These are phyloP conservation scores for Dryoscopus gambensis DNA, from an alignment of 2,113 vertebrate genomes.

Conservation along the genomic window DNA sequence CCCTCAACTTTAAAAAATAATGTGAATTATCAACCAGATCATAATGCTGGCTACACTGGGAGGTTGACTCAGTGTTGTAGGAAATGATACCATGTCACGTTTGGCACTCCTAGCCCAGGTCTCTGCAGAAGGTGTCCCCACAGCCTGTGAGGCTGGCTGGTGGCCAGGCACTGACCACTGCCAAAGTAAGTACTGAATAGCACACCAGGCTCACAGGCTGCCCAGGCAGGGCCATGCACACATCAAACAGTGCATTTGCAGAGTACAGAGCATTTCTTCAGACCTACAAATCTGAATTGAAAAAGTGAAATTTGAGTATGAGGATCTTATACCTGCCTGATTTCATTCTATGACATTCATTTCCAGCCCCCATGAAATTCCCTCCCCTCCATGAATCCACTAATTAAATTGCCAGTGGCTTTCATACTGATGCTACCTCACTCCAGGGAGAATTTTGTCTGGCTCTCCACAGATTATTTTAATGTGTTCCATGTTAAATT, in stretches of 20 bases:
- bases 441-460: slow-evolving; percentile 28
- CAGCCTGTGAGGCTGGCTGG: background rate
- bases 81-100: rapidly evolving
- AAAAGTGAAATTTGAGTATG: background rate
- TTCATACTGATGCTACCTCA: slow-evolving; percentile 24
- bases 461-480: slow-evolving; percentile 47
- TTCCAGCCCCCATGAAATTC: slow-evolving; percentile 1
- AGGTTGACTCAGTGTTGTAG: background rate
- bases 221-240: background rate
- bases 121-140: background rate
- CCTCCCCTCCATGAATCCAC: slow-evolving; percentile 13
- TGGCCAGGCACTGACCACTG: background rate
- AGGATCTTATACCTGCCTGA: background rate
- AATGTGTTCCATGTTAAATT: slow-evolving; percentile 52
- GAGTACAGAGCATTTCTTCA: background rate
- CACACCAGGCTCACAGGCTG: background rate
- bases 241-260: background rate
- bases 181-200: background rate
- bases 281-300: background rate
- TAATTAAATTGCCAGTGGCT: slow-evolving; percentile 63
- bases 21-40: background rate
- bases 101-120: background rate
- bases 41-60: background rate
- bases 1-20: background rate
- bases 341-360: background rate